These are phyloP conservation scores for Drosophila saltans DNA, from an alignment of 1,140 invertebrate species.

Conservation along the genomic window DNA sequence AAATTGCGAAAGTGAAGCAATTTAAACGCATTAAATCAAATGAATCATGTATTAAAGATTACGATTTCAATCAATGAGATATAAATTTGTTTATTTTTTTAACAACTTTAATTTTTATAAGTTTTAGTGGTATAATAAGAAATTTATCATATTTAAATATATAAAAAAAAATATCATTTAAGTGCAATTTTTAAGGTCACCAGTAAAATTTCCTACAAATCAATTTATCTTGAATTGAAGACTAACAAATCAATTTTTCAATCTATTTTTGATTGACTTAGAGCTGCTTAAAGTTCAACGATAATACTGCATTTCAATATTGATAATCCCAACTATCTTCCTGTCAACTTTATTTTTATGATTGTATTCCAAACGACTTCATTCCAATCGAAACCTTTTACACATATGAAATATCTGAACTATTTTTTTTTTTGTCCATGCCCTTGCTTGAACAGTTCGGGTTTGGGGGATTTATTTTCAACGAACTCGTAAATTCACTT, in stretches of 20 bases:
- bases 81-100: too few relatives aligned
- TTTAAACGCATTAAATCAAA: background rate
- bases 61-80: background rate
- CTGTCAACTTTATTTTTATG: conserved; percentile 10
- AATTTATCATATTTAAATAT: too few relatives aligned
- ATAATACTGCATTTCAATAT: background rate
- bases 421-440: background rate
- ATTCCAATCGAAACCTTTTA: background rate
- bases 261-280: too few relatives aligned
- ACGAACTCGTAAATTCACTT: conserved; percentile 38
- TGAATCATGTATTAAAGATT: background rate
- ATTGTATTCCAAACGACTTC: background rate
- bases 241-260: too few relatives aligned
- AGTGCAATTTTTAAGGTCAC: too few relatives aligned
- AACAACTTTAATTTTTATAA: too few relatives aligned
- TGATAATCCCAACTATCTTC: background rate
- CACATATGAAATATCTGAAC: conserved; percentile 19
- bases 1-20: background rate
- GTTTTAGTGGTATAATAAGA: too few relatives aligned
- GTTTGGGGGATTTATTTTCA: conserved; percentile 8
- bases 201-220: too few relatives aligned
- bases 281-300: too few relatives aligned
- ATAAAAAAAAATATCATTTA: too few relatives aligned
- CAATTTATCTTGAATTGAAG: too few relatives aligned
- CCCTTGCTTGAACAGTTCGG: background rate